phyloP scores from a whole-genome alignment of 2,113 vertebrate genomes.

The Echinops telfairi region DNA sequence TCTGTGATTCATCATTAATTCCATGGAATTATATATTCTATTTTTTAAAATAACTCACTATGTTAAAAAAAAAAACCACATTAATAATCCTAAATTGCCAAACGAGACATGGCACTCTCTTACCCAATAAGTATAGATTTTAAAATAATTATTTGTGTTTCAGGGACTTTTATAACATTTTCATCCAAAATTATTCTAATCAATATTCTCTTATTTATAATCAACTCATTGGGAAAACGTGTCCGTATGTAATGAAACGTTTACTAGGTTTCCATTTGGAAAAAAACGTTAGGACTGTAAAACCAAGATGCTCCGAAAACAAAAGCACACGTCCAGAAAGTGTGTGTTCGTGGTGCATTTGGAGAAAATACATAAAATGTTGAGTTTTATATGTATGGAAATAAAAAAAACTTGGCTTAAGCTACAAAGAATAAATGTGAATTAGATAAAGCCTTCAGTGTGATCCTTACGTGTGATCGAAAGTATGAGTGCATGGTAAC shows the following conservation, averaged over 20 bases:
- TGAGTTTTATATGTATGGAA: constrained; percentile 85
- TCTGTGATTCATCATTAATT: constrained; percentile 28
- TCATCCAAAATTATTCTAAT: background rate
- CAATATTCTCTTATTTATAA: constrained; percentile 9
- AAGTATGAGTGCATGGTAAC: constrained; percentile 29
- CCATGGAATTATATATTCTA: background rate
- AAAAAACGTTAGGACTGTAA: constrained; percentile 40
- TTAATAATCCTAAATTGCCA: constrained; percentile 7
- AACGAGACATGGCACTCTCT: background rate
- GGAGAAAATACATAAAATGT: constrained; percentile 87
- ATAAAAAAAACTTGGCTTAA: constrained; percentile 80
- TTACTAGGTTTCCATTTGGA: background rate
- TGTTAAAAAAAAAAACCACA: background rate
- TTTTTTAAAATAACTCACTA: background rate
- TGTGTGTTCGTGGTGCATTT: constrained; percentile 71
- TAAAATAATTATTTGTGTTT: constrained; percentile 33
- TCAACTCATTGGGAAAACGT: background rate
- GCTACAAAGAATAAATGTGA: constrained; percentile 71
- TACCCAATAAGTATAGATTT: background rate
- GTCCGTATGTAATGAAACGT: constrained; percentile 61
- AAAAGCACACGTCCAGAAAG: constrained; percentile 84
- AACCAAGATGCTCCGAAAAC: constrained; percentile 34
- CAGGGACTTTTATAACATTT: constrained; percentile 12
- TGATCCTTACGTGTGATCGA: constrained; percentile 70
- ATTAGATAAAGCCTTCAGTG: constrained; percentile 72